Percentiles rank a stretch among this genome's conserved stretches.
These are phyloP conservation scores for Arrhopalites spinosus DNA, from an alignment of 2,888 invertebrate genomes.

Conservation along the genomic window DNA sequence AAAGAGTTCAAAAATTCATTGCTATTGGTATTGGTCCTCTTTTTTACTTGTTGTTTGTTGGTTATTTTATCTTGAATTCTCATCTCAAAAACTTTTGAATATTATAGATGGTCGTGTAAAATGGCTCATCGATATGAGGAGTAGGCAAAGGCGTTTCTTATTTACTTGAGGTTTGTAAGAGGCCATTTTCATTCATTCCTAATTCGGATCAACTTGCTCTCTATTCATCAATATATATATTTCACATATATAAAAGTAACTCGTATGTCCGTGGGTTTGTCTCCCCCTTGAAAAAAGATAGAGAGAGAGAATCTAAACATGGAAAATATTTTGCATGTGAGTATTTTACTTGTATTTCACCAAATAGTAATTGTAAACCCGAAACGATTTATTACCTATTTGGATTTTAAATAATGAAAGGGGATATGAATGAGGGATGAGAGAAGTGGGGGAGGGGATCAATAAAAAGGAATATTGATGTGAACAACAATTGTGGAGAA, in stretches of 20 bases:
- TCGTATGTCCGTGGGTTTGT: too few relatives aligned
- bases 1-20: too few relatives aligned
- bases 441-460: slow-evolving; percentile 27
- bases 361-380: slow-evolving; percentile 8
- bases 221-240: background rate
- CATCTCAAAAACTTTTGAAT: too few relatives aligned
- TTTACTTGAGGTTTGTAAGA: slow-evolving; percentile 5
- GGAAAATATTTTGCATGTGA: background rate
- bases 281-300: too few relatives aligned
- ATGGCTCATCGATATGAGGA: too few relatives aligned
- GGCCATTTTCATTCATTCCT: slow-evolving; percentile 15
- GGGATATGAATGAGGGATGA: slow-evolving; percentile 28
- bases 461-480: slow-evolving; percentile 13
- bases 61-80: too few relatives aligned
- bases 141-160: slow-evolving; percentile 18
- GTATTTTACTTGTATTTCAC: background rate
- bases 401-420: slow-evolving; percentile 27
- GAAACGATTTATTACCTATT: slow-evolving; percentile 24
- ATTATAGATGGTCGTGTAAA: too few relatives aligned
- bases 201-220: slow-evolving; percentile 18
- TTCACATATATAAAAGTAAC: too few relatives aligned
- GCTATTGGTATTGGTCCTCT: too few relatives aligned
- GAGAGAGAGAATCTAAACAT: too few relatives aligned
- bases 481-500: background rate
- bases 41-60: too few relatives aligned